phyloP scores from a whole-genome alignment of 64 coral and sea anemone genomes.

The Porites lutea region DNA sequence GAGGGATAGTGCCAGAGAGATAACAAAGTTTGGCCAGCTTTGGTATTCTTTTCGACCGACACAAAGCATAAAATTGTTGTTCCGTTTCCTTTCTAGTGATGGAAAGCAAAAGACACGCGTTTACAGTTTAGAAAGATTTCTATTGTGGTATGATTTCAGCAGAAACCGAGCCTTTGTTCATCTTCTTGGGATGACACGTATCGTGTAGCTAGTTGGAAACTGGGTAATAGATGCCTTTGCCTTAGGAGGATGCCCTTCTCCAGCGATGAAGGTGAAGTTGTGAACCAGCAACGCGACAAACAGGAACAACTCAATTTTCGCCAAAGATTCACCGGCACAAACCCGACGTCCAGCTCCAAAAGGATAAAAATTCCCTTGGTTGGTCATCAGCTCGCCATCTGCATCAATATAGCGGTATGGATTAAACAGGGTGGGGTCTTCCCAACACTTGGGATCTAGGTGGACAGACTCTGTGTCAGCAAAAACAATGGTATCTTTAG shows the following conservation, averaged over 20 bases:
- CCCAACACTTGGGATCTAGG: slow-evolving; percentile 5
- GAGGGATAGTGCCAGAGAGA: too few species aligned
- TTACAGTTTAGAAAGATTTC: too few species aligned
- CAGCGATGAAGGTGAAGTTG: not conserved
- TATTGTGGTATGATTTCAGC: too few species aligned
- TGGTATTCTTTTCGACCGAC: too few species aligned
- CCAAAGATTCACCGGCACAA: not conserved
- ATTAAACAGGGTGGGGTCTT: not conserved
- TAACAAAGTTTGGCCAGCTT: too few species aligned
- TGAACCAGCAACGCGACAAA: not conserved
- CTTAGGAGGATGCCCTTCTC: not conserved
- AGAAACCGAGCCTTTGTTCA: too few species aligned
- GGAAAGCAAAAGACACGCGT: too few species aligned
- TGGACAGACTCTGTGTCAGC: not conserved
- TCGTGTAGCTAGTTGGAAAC: not conserved
- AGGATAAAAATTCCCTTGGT: not conserved
- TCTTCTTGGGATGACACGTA: not conserved
- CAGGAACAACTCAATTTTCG: not conserved
- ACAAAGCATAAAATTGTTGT: too few species aligned
- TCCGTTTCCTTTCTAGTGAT: too few species aligned
- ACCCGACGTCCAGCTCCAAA: not conserved
- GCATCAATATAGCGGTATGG: not conserved
- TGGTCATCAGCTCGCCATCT: not conserved
- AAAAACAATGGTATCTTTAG: not conserved
- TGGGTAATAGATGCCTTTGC: not conserved